phyloP scores from a whole-genome alignment of 2,797 vertebrate species.

The Hippopotamyrus pictus region DNA sequence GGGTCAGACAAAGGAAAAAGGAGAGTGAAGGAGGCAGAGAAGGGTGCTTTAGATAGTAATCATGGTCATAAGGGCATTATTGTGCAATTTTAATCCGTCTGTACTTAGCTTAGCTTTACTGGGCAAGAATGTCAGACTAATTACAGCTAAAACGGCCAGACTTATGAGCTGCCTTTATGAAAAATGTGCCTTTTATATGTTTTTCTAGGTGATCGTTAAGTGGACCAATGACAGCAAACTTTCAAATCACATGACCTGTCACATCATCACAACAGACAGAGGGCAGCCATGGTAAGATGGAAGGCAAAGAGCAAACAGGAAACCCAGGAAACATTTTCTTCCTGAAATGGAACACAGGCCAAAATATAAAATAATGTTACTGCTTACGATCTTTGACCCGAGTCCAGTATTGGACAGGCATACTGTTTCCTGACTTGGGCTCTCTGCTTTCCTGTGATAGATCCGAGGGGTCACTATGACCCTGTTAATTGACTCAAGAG shows the following conservation, averaged over 20 bases:
- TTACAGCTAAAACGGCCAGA: neutral
- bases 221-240: neutral
- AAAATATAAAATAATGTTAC: neutral
- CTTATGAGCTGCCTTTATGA: neutral
- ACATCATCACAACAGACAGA: neutral
- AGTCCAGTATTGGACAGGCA: neutral
- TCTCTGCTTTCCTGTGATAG: neutral
- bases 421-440: neutral
- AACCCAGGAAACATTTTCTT: neutral
- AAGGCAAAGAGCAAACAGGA: neutral
- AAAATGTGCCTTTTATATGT: neutral
- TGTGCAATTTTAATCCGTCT: neutral
- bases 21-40: neutral
- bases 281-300: neutral
- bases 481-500: neutral
- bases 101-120: neutral
- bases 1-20: neutral
- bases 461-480: neutral
- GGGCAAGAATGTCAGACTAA: neutral
- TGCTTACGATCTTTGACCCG: neutral
- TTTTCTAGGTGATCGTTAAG: neutral
- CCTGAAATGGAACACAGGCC: neutral
- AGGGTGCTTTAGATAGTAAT: neutral
- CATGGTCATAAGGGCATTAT: constrained; percentile 3
- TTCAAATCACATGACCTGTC: neutral